These are phyloP conservation scores for Fringilla coelebs DNA, from an alignment of 2,797 vertebrate species.

Conservation along the genomic window DNA sequence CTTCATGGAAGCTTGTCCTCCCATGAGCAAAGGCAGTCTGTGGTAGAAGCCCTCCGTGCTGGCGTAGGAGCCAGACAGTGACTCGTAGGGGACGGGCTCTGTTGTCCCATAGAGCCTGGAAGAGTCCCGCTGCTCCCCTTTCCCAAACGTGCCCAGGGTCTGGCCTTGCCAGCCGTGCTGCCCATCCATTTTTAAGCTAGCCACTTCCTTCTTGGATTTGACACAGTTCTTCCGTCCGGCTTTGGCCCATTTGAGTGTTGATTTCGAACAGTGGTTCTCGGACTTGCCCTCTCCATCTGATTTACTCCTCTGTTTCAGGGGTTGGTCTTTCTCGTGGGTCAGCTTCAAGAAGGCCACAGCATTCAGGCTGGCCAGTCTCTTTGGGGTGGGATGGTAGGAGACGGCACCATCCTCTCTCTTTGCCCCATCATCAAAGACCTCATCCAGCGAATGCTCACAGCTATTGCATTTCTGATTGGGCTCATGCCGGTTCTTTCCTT, in stretches of 20 bases:
- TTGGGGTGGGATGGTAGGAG: conserved; percentile 79
- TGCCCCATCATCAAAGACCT: conserved; percentile 69
- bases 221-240: conserved; percentile 71
- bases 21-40: conserved; percentile 91
- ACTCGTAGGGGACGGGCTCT: conserved; percentile 62
- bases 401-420: conserved; percentile 65
- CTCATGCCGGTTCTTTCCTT: conserved; percentile 58
- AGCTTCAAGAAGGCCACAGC: conserved; percentile 92
- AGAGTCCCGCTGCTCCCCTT: conserved; percentile 61
- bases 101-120: conserved; percentile 8
- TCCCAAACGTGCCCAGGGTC: conserved; percentile 30
- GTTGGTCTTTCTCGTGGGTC: conserved; percentile 82
- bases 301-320: conserved; percentile 73
- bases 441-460: conserved; percentile 65
- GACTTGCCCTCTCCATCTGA: conserved; percentile 68
- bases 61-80: conserved; percentile 85
- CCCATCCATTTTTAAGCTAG: conserved; percentile 50
- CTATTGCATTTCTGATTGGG: conserved; percentile 60
- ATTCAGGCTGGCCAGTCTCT: conserved; percentile 93
- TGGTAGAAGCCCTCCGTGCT: conserved; percentile 86
- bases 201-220: conserved; percentile 70
- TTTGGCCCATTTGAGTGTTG: conserved; percentile 73
- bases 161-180: conserved; percentile 53
- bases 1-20: conserved; percentile 86
- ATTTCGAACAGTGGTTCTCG: conserved; percentile 64